phyloP scores from a whole-genome alignment of 2,113 vertebrate species.

The Meleagris gallopavo region DNA sequence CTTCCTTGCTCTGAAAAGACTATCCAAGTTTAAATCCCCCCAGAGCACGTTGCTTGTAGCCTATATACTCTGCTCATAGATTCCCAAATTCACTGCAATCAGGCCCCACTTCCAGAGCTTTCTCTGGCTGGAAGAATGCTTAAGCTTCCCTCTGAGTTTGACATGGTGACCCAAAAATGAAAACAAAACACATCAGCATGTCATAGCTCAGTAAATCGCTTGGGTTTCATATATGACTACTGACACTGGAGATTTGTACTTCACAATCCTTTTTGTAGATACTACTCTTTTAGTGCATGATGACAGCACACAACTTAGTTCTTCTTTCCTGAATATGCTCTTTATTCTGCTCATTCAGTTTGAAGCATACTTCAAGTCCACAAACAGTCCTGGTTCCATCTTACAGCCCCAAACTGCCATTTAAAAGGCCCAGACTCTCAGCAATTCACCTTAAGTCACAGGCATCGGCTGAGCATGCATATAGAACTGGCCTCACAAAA shows the following conservation, averaged over 20 bases:
- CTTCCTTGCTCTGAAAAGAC: background rate
- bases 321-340: background rate
- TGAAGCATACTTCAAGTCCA: background rate
- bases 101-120: background rate
- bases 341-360: background rate
- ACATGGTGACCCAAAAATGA: background rate
- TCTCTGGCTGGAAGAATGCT: background rate
- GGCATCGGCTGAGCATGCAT: fast-evolving
- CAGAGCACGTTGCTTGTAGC: fast-evolving
- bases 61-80: fast-evolving
- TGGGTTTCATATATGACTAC: background rate
- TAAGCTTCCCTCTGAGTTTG: background rate
- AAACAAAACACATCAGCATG: background rate
- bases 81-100: background rate
- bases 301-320: background rate
- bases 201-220: background rate
- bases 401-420: fast-evolving
- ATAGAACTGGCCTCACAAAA: background rate
- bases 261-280: background rate
- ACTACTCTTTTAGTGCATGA: background rate
- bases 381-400: fast-evolving
- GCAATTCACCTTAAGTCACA: fast-evolving
- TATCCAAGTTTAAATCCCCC: background rate
- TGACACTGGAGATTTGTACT: background rate
- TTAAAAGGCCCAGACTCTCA: background rate